Conservation (phyloP, 2,113 vertebrate genomes). For the Columbina picui region DNA sequence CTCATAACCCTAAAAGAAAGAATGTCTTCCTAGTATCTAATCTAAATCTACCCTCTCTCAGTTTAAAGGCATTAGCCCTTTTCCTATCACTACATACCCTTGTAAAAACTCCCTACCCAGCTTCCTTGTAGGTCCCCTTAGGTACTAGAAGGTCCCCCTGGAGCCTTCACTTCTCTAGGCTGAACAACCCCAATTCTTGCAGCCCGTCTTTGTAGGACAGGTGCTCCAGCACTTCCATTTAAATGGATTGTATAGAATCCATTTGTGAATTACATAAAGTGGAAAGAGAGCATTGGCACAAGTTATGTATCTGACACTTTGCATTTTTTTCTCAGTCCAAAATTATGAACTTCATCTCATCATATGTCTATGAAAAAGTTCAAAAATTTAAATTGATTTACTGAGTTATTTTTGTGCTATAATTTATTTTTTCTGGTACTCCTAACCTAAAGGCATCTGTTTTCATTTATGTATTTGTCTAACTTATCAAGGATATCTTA, state of each 20-base stretch:
- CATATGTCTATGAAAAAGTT: rapidly evolving
- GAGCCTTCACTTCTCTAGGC: no score
- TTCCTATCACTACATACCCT: no score
- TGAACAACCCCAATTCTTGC: no score
- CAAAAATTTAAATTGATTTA: background rate
- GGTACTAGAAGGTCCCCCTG: no score
- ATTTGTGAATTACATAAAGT: background rate
- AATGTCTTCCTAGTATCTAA: no score
- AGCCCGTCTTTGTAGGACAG: no score
- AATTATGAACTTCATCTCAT: background rate
- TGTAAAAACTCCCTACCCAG: no score
- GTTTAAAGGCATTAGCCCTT: no score
- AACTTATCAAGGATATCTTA: background rate
- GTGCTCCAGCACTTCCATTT: no score
- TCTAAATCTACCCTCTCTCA: no score
- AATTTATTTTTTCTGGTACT: background rate
- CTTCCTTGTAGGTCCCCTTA: no score
- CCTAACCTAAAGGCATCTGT: background rate
- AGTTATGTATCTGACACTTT: background rate
- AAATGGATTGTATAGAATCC: background rate
- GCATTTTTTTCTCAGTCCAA: background rate
- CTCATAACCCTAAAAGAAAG: no score
- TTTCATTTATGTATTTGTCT: background rate
- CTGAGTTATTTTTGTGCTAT: background rate
- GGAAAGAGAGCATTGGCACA: background rate